Conservation (phyloP, 2,113 vertebrate species). For the Corvus moneduloides region DNA sequence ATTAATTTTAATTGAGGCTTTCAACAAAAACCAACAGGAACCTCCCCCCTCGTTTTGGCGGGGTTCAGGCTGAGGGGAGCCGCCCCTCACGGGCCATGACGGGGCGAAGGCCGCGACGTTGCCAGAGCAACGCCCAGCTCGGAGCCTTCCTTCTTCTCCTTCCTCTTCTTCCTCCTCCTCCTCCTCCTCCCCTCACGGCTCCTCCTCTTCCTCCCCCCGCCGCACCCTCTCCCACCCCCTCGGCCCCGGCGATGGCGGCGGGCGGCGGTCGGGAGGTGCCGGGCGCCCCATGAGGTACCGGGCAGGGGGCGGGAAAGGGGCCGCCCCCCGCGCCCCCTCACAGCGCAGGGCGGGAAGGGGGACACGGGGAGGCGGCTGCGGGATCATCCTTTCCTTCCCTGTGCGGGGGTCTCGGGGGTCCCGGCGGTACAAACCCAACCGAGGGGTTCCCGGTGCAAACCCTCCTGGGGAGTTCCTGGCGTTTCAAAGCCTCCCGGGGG, state of each 20-base stretch:
- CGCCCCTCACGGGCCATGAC: neutral
- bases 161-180: neutral
- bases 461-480: neutral
- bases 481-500: neutral
- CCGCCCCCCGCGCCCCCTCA: neutral
- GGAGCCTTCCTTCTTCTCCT: neutral
- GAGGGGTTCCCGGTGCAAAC: neutral
- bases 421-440: neutral
- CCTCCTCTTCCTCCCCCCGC: slow-evolving; percentile 42
- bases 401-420: neutral
- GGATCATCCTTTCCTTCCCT: neutral
- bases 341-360: neutral
- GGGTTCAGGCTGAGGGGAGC: neutral
- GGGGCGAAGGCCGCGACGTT: neutral
- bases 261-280: slow-evolving; percentile 74
- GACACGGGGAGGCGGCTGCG: neutral
- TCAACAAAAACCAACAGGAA: neutral
- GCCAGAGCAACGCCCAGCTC: neutral
- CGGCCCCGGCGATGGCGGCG: neutral
- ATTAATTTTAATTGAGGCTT: neutral
- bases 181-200: neutral
- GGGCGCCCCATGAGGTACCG: slow-evolving; percentile 79
- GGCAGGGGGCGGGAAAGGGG: neutral
- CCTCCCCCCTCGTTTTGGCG: neutral
- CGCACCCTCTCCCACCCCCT: neutral